Percentiles rank a stretch among this genome's conserved stretches.
Evolutionary conservation across 2,797 vertebrate genomes (phyloP).

Genomic region (Paedocypris micromegethes): DNA sequence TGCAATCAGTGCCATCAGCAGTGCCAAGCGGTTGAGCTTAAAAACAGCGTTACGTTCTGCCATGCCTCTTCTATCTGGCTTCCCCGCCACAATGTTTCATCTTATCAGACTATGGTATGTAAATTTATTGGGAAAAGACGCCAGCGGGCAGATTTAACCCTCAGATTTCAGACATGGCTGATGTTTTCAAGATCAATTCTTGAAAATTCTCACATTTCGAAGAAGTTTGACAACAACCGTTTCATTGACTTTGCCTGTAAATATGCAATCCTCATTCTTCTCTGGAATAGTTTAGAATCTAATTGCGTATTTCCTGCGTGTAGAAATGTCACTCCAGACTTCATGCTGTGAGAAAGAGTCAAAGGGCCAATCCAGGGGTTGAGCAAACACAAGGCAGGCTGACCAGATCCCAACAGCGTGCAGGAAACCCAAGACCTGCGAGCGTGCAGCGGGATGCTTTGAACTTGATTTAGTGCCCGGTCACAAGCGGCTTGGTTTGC

Average conservation of each 20-base stretch:
- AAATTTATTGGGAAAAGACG: slow-evolving; percentile 19
- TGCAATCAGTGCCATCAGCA: slow-evolving; percentile 50
- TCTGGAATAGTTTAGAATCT: slow-evolving; percentile 10
- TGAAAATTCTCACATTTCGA: slow-evolving; percentile 27
- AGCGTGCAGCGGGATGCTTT: slow-evolving; percentile 76
- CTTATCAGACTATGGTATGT: slow-evolving; percentile 41
- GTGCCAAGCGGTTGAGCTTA: slow-evolving; percentile 56
- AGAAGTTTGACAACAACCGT: too few species aligned
- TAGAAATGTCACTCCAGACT: slow-evolving; percentile 54
- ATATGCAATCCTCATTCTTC: not conserved
- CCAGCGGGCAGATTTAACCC: slow-evolving; percentile 28
- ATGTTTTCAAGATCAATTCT: too few species aligned
- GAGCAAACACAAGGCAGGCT: slow-evolving; percentile 60
- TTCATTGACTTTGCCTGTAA: not conserved
- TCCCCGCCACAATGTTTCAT: slow-evolving; percentile 30
- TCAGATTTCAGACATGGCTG: slow-evolving; percentile 37
- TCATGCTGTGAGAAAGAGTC: slow-evolving; percentile 61
- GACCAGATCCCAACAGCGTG: slow-evolving; percentile 64
- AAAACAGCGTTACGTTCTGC: slow-evolving; percentile 55
- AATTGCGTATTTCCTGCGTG: slow-evolving; percentile 39
- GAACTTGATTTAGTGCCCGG: slow-evolving; percentile 83
- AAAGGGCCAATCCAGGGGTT: slow-evolving; percentile 65
- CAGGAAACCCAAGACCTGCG: slow-evolving; percentile 76
- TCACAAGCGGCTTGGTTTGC: slow-evolving; percentile 68
- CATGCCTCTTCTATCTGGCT: slow-evolving; percentile 39